Evolutionary conservation across 2,113 vertebrate species (phyloP).

Genomic region (Cathartes aura): DNA sequence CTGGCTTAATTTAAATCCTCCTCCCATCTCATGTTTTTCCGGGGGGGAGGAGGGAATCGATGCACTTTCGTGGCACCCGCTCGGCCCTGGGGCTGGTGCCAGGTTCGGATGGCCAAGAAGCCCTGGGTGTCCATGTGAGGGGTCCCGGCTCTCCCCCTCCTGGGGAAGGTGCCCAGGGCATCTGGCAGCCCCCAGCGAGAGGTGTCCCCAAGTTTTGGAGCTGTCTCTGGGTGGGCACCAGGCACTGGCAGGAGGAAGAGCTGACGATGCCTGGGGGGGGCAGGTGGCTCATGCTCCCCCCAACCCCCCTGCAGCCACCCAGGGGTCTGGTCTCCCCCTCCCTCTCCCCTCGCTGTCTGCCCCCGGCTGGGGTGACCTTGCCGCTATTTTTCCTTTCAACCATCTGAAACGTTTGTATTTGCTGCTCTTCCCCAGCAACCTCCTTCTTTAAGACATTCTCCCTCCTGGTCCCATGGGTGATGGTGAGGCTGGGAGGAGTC

Average conservation of each 20-base stretch:
- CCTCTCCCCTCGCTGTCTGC: not conserved
- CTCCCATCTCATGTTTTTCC: not conserved
- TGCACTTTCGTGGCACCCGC: not conserved
- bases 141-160: accelerated
- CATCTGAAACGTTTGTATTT: too few relatives aligned
- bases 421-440: not conserved
- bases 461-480: accelerated
- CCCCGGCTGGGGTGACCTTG: not conserved
- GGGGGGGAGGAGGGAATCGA: not conserved
- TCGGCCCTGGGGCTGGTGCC: not conserved
- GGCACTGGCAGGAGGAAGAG: not conserved
- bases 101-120: not conserved
- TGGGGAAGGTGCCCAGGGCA: accelerated
- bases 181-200: not conserved
- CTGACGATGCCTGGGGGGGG: accelerated
- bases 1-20: conserved; percentile 26
- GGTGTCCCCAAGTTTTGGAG: not conserved
- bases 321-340: not conserved
- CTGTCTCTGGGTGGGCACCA: not conserved
- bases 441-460: not conserved
- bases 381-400: not conserved
- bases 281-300: not conserved
- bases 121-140: accelerated
- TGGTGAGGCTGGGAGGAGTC: too few relatives aligned
- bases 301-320: not conserved